phyloP scores from a whole-genome alignment of 2,113 vertebrate genomes.

The Anser brachyrhynchus region DNA sequence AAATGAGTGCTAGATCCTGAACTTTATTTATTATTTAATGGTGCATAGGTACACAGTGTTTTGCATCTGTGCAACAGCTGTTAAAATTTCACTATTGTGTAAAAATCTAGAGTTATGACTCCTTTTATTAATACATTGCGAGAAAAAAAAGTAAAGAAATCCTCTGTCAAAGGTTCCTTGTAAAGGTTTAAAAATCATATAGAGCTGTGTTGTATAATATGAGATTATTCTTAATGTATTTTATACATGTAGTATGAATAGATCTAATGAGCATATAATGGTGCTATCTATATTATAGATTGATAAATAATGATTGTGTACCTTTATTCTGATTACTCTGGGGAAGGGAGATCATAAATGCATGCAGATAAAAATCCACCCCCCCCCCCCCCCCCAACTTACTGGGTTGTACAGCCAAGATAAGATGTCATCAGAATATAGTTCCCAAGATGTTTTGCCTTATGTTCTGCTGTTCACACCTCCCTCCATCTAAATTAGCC shows the following conservation, averaged over 20 bases:
- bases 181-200: neutral
- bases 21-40: conserved; percentile 42
- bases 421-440: conserved; percentile 17
- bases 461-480: conserved; percentile 38
- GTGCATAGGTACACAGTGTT: neutral
- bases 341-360: neutral
- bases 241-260: neutral
- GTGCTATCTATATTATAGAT: neutral
- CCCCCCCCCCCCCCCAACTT: neutral
- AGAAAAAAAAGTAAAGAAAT: neutral
- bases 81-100: neutral
- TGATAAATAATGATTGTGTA: neutral
- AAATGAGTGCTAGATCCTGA: neutral
- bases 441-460: conserved; percentile 63
- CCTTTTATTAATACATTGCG: neutral
- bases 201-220: neutral
- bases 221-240: neutral
- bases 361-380: neutral
- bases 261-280: neutral
- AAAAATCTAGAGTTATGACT: neutral
- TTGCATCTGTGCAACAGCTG: conserved; percentile 26
- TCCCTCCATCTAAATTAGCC: conserved; percentile 16
- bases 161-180: neutral
- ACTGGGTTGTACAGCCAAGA: conserved; percentile 18
- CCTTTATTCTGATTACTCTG: neutral